Evolutionary conservation across 2,113 vertebrate genomes (phyloP), one percentile per base, ranked within the genome.

Genomic region (Ivindomyrus marchei): DNA sequence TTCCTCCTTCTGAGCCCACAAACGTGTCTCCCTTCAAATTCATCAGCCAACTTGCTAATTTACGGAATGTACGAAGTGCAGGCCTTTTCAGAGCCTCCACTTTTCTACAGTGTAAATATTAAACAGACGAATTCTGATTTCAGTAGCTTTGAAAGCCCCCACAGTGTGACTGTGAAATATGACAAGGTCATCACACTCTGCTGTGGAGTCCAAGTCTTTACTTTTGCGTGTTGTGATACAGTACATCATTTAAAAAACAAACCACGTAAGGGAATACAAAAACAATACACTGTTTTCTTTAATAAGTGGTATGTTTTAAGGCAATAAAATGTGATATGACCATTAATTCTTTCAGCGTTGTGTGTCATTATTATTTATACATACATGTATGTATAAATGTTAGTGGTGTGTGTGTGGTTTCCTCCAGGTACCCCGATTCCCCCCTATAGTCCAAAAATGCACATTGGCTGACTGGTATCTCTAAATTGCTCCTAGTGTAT

Each of bases 11-110:
- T 91, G 94, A 94, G 95, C 93, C 90, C 90, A 84, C 10, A 91
- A 96, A 94, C 89, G 91, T 94, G 93, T 95, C 93, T 94, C 94
- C 93, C 92, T 90, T 91, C 93, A 88, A 84, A 83, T 74, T 4
- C 90, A 90, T 91, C 94, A 94, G 96, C 95, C 97, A 97, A 92
- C 93, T 94, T 93, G 94, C 94, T 95, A 93, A 94, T 94, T 95
- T 95, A 94, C 91, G 91, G 94, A 94, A 95, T 93, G 53, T 94
- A 93, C 94, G 94, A 93, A 94, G 93, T 27, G 85, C 94, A 95
- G 94, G 92, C 91, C 92, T 53, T 88, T 66, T 85, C 52, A 85
- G 91, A 85, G 90, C 89, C 93, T 90, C 91, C 89, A 89, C 91
- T 92, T 93, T 93, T 90, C 39, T 42, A 24, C 91, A 92, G 47